Evolutionary conservation across 2,797 vertebrate species (phyloP).

Genomic region (Pangasius sanitwongsei): DNA sequence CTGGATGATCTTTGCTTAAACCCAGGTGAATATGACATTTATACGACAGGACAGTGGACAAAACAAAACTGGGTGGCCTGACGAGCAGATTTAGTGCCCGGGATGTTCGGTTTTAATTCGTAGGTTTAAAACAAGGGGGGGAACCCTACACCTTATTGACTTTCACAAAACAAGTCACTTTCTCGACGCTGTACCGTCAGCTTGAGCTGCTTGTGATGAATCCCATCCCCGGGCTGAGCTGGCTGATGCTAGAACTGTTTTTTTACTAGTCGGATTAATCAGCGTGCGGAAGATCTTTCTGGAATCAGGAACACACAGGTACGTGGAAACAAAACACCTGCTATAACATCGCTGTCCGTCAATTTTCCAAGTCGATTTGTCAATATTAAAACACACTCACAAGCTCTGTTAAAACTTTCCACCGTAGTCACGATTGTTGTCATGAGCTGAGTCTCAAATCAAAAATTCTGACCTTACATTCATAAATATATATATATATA

Average conservation of each 20-base stretch:
- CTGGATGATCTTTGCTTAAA: not conserved
- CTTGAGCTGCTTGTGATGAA: not conserved
- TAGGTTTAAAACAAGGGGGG: not conserved
- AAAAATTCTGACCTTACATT: not conserved
- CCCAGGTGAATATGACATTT: not conserved
- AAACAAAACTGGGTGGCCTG: not conserved
- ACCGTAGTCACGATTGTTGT: not conserved
- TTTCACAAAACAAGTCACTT: not conserved
- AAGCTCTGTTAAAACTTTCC: not conserved
- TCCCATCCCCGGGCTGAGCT: not conserved
- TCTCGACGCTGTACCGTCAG: not conserved
- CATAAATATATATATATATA: no score
- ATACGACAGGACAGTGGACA: not conserved
- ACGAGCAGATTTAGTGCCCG: no score
- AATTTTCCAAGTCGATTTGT: not conserved
- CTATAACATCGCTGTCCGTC: not conserved
- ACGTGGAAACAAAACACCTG: not conserved
- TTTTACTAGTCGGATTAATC: not conserved
- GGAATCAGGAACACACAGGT: not conserved
- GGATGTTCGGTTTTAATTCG: no score
- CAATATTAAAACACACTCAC: not conserved
- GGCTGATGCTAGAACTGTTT: not conserved
- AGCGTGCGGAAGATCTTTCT: not conserved
- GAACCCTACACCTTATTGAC: not conserved
- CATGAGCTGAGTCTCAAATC: not conserved